Base-by-base conservation (phyloP, 2,113 vertebrate species). In the Epinephelus lanceolatus region DNA sequence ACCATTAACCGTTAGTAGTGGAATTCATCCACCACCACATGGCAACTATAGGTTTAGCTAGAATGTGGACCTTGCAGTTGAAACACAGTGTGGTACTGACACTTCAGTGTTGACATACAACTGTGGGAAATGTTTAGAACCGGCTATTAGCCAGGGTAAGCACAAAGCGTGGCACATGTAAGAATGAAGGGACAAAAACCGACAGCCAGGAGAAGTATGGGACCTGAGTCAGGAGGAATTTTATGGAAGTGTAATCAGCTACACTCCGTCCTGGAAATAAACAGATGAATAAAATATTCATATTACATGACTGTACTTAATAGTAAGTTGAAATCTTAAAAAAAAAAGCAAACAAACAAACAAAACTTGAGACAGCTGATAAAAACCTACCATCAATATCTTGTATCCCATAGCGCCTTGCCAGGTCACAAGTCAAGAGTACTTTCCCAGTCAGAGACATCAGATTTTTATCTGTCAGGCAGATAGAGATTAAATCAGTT, bases 371-470 rank as follows among this genome's bases (percentile, higher is more conserved):
- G 5, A 18, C 30, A 66, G 9, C 11, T 63, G 37, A 27, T n/a
- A 13, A 4, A 49, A 52, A 57, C 73, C 84, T 87, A 97, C 96
- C 96, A 37, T 97, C 96, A 23, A 96, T 51, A 66, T 97, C 97
- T 62, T 10, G 66, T 49, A 97, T 75, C 33, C 91, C 90, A 3
- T 97, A 97, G 67, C 90, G 94, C 1, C 91, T 89, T 6, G 96
- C 93, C 42, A 97, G 95, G 78, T 97, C 96, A 86, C 94, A 95
- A 15, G 93, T 97, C 53, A 96, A 91, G 25, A 97, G 85, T 15
- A 97, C 94, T 84, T 95, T 96, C 51, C 97, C 97, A 19, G 95
- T 96, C 83, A 96, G 87, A 2, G 91, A 95, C 93, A 97, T 95
- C 84, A 96, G 91, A 5, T 91, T 82, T 88, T 87, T 93, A 89